Conservation (phyloP, 2,888 invertebrate species). For the Drosophila anomalata region DNA sequence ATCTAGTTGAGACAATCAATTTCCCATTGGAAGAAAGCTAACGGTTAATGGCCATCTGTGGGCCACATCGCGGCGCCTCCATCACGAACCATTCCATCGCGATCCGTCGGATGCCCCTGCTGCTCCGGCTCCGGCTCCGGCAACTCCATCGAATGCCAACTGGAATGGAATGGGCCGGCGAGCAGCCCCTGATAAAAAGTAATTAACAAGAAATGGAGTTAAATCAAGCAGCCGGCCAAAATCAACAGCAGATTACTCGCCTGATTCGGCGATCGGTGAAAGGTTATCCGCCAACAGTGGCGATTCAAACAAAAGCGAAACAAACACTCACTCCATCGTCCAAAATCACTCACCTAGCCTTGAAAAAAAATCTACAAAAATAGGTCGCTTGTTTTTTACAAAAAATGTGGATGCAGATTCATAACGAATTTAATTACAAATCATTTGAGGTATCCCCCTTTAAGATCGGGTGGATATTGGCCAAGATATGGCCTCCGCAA, state of each 20-base stretch:
- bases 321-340: background rate
- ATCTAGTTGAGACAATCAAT: constrained; percentile 56
- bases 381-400: background rate
- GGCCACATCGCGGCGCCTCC: constrained; percentile 41
- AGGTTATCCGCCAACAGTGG: constrained; percentile 28
- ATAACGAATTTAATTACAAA: background rate
- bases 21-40: constrained; percentile 58
- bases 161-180: constrained; percentile 8
- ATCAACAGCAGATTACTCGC: constrained; percentile 42
- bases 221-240: constrained; percentile 42
- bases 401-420: background rate
- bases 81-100: constrained; percentile 48
- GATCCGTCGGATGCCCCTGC: background rate
- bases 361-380: background rate
- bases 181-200: constrained; percentile 64
- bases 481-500: background rate
- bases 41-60: constrained; percentile 58
- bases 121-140: background rate
- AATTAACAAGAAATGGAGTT: constrained; percentile 72
- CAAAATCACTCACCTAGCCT: background rate
- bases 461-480: background rate
- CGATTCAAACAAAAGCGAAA: background rate
- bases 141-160: constrained; percentile 33
- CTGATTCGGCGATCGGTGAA: constrained; percentile 23
- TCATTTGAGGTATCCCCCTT: too few species aligned